Evolutionary conservation across 2,113 vertebrate genomes (phyloP).

Genomic region (Paralichthys olivaceus): DNA sequence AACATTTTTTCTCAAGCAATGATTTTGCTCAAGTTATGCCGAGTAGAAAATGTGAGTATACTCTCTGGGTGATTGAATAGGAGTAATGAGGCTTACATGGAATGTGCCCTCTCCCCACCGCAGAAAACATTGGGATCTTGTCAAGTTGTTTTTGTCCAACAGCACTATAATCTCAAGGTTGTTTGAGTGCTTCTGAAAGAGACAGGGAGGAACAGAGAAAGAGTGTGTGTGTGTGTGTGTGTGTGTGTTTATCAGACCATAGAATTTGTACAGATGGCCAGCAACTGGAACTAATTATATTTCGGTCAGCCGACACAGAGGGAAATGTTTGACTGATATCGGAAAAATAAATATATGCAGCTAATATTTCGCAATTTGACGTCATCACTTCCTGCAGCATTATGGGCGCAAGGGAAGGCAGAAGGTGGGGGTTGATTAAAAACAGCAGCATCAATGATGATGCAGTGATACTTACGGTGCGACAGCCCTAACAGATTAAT

Average conservation of each 20-base stretch:
- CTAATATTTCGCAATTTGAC: conserved; percentile 37
- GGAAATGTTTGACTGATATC: conserved; percentile 10
- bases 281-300: conserved; percentile 34
- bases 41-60: conserved; percentile 55
- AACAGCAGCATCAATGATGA: conserved; percentile 6
- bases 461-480: neutral
- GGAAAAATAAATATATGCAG: neutral
- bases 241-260: conserved; percentile 20
- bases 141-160: conserved; percentile 72
- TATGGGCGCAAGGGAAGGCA: neutral
- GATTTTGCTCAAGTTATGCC: conserved; percentile 46
- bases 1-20: conserved; percentile 19
- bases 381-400: neutral
- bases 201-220: conserved; percentile 6
- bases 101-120: conserved; percentile 70
- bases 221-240: neutral
- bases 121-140: conserved; percentile 67
- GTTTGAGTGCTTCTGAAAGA: conserved; percentile 43
- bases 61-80: conserved; percentile 69
- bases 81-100: conserved; percentile 75
- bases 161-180: conserved; percentile 66
- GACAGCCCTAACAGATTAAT: neutral
- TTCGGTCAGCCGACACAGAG: conserved; percentile 14
- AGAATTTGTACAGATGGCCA: conserved; percentile 18
- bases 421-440: conserved; percentile 29